These are phyloP conservation scores for Rotaria sp. DNA, from an alignment of 2,888 invertebrate species.

Conservation along the genomic window DNA sequence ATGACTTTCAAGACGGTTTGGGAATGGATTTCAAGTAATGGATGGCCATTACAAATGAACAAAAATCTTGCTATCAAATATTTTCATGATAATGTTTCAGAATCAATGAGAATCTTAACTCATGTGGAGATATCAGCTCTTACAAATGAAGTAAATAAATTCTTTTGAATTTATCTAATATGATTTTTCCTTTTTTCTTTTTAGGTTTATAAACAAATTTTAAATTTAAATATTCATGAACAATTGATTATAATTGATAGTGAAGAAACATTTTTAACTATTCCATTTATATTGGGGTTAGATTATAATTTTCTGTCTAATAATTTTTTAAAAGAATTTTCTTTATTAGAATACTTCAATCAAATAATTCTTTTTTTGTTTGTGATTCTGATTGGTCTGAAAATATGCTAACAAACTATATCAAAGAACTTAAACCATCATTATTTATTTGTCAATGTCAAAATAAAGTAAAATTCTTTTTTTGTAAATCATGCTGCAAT, in stretches of 20 bases:
- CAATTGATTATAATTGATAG: constrained; percentile 8
- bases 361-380: background rate
- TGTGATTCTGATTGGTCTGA: constrained; percentile 12
- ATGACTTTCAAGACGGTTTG: background rate
- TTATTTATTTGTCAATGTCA: background rate
- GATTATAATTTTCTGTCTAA: background rate
- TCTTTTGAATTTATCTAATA: no score
- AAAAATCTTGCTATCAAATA: background rate
- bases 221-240: constrained; percentile 2
- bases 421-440: background rate
- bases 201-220: background rate
- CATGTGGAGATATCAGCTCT: background rate
- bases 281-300: background rate
- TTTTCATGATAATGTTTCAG: background rate
- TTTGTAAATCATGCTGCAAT: background rate
- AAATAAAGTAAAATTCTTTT: background rate
- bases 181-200: background rate
- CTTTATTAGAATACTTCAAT: background rate
- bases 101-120: background rate
- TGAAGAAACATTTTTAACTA: background rate
- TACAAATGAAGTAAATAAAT: background rate
- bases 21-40: background rate
- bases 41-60: background rate
- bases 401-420: background rate
- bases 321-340: background rate